phyloP scores from a whole-genome alignment of 2,888 invertebrate species.

The Lathronympha strigana region DNA sequence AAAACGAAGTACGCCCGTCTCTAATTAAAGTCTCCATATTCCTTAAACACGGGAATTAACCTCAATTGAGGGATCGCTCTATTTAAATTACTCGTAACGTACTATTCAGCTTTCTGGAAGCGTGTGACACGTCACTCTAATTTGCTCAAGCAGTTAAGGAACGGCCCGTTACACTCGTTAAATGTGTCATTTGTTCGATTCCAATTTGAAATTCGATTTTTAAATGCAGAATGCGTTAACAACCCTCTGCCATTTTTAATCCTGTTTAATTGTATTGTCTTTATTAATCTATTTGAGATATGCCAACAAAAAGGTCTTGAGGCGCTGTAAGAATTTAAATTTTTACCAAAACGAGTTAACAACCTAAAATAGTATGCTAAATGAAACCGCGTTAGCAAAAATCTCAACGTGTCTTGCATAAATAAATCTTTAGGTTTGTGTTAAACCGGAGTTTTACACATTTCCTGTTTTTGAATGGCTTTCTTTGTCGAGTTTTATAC shows the following conservation, averaged over 20 bases:
- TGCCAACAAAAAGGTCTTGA: constrained; percentile 28
- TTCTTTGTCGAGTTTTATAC: constrained; percentile 54
- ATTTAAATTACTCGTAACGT: constrained; percentile 81
- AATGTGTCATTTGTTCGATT: constrained; percentile 38
- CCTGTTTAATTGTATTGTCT: constrained; percentile 39
- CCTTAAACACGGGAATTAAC: constrained; percentile 83
- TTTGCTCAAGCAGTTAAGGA: constrained; percentile 52
- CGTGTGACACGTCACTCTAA: constrained; percentile 77
- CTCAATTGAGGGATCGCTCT: constrained; percentile 83
- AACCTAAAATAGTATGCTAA: constrained; percentile 41
- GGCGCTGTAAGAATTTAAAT: constrained; percentile 38
- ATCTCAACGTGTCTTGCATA: constrained; percentile 42
- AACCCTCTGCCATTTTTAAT: constrained; percentile 14
- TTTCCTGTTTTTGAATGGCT: constrained; percentile 62
- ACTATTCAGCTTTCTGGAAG: constrained; percentile 83
- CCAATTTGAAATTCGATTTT: constrained; percentile 36
- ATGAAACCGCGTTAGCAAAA: constrained; percentile 43
- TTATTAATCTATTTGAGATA: constrained; percentile 42
- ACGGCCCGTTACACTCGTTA: constrained; percentile 31
- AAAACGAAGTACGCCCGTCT: constrained; percentile 57
- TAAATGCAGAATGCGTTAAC: constrained; percentile 34
- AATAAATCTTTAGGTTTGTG: constrained; percentile 44
- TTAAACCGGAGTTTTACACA: constrained; percentile 55
- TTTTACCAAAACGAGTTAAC: constrained; percentile 42
- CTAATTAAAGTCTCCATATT: constrained; percentile 81